Conservation (phyloP, 2,888 invertebrate genomes). For the Limnephilus marmoratus region DNA sequence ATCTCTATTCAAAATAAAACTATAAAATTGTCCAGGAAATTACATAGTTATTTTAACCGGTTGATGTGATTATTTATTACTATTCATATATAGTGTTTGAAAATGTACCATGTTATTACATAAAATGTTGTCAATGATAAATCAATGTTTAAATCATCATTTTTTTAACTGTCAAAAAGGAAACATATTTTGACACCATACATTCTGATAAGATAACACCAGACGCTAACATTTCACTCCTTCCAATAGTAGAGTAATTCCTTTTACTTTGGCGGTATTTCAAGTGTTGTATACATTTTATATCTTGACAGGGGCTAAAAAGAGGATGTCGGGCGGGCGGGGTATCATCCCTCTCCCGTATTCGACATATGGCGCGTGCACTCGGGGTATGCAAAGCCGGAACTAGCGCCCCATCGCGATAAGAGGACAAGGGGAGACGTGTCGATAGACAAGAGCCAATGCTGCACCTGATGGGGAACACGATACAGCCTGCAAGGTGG, state of each 20-base stretch:
- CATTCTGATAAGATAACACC: background rate
- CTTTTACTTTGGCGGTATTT: background rate
- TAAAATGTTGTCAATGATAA: no score
- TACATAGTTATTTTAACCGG: no score
- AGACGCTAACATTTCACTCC: background rate
- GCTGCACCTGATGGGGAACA: constrained; percentile 26
- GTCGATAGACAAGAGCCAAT: constrained; percentile 32
- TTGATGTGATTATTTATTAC: no score
- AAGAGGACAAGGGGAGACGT: constrained; percentile 45
- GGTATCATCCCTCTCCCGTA: background rate
- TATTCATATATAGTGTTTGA: no score
- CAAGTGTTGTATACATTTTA: background rate
- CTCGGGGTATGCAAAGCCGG: background rate
- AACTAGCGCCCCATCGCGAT: constrained; percentile 50
- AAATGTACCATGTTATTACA: no score
- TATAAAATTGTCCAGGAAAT: no score
- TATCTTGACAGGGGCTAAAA: background rate
- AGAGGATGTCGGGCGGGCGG: background rate
- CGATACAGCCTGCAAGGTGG: constrained; percentile 9
- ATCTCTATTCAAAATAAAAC: no score
- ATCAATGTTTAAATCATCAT: no score
- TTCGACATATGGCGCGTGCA: constrained; percentile 29
- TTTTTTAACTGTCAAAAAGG: background rate
- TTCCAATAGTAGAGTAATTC: background rate
- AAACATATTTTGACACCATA: background rate